Percentiles rank a stretch among this genome's conserved stretches.
These are phyloP conservation scores for Eumerus sabulonum DNA, from an alignment of 2,888 invertebrate species.

Conservation along the genomic window DNA sequence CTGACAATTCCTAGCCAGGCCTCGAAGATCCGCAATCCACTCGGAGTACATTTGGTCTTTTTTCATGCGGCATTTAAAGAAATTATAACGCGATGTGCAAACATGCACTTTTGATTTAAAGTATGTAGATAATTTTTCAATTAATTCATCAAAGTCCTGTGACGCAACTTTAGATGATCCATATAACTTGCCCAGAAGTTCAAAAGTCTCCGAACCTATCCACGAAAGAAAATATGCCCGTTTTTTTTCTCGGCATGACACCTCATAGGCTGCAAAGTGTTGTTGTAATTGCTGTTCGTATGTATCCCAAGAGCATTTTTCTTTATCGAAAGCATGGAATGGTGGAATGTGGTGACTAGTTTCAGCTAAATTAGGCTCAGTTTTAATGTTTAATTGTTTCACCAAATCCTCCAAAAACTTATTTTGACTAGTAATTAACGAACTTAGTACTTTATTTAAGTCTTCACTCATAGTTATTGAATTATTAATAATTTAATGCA, in stretches of 20 bases:
- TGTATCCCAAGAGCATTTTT: too few relatives aligned
- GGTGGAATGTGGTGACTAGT: too few relatives aligned
- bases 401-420: too few relatives aligned
- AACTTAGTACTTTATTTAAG: too few relatives aligned
- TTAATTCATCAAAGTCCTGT: conserved; percentile 1
- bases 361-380: too few relatives aligned
- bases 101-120: conserved; percentile 29
- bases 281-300: conserved; percentile 38
- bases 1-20: conserved; percentile 33
- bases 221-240: conserved; percentile 25
- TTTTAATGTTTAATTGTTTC: too few relatives aligned
- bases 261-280: conserved; percentile 25
- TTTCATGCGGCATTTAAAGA: conserved; percentile 36
- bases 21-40: conserved; percentile 34
- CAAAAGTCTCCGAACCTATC: conserved; percentile 24
- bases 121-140: conserved; percentile 12
- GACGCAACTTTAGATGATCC: conserved; percentile 9
- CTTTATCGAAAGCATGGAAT: too few relatives aligned
- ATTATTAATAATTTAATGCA: too few relatives aligned
- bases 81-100: conserved; percentile 22
- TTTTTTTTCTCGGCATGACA: conserved; percentile 17
- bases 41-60: conserved; percentile 24
- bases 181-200: conserved; percentile 27
- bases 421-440: too few relatives aligned
- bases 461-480: too few relatives aligned